phyloP scores from a whole-genome alignment of 2,113 vertebrate species.

The Oreochromis spilurus region DNA sequence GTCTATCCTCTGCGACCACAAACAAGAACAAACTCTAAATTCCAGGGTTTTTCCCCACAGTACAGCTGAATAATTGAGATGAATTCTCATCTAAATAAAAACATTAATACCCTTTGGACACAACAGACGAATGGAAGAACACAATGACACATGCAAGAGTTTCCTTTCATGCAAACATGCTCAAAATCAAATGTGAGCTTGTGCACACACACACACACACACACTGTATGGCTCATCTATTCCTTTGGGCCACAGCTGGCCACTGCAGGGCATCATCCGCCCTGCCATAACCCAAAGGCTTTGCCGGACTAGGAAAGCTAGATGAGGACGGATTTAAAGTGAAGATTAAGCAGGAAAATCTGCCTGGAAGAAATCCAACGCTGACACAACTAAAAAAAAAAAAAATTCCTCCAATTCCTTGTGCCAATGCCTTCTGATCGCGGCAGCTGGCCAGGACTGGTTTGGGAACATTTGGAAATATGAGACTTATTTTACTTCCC shows the following conservation, averaged over 20 bases:
- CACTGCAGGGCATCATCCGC: slow-evolving; percentile 27
- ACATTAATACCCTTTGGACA: not conserved
- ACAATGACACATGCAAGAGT: not conserved
- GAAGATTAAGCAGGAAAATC: slow-evolving; percentile 64
- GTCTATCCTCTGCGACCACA: not conserved
- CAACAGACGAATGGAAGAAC: not conserved
- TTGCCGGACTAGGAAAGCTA: slow-evolving; percentile 31
- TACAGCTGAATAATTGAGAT: not conserved
- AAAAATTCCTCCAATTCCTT: not conserved
- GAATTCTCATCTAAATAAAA: not conserved
- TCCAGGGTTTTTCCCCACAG: not conserved
- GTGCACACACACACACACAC: not conserved
- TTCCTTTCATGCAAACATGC: not conserved
- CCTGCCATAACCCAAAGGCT: slow-evolving; percentile 31
- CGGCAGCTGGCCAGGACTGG: not conserved
- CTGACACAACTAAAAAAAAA: not conserved
- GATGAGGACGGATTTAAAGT: slow-evolving; percentile 62
- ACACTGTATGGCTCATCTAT: not conserved
- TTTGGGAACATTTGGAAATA: slow-evolving; percentile 24
- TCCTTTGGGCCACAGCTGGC: slow-evolving; percentile 46
- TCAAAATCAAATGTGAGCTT: not conserved
- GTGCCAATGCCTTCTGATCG: not conserved
- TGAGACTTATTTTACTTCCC: slow-evolving; percentile 18
- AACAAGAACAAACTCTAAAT: not conserved
- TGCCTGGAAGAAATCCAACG: slow-evolving; percentile 49